Percentiles rank a stretch among this genome's conserved stretches.
Evolutionary conservation across 2,888 invertebrate species (phyloP).

Genomic region (Nycteola revayana): DNA sequence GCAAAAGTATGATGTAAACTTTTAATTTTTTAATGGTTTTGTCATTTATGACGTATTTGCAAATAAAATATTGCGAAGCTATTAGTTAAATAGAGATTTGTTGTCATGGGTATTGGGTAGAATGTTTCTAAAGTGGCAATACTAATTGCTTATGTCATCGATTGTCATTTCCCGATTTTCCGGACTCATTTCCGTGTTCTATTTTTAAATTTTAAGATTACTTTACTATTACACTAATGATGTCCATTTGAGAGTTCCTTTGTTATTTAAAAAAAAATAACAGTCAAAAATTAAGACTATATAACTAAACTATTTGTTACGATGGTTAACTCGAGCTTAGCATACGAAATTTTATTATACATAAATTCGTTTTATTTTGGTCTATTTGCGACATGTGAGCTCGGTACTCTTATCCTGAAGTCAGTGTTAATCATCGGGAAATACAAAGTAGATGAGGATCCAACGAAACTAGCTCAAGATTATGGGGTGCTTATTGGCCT

Average conservation of each 20-base stretch:
- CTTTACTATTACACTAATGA: neutral
- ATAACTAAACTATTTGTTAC: conserved; percentile 6
- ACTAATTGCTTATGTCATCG: neutral
- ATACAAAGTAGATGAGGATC: conserved; percentile 86
- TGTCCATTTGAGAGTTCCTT: conserved; percentile 15
- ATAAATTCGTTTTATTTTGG: conserved; percentile 94
- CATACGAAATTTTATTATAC: conserved; percentile 92
- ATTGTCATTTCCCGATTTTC: conserved; percentile 2
- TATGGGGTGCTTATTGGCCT: conserved; percentile 89
- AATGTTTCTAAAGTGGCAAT: no score
- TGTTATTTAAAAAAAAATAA: conserved; percentile 14
- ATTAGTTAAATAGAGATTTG: no score
- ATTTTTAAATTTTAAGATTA: conserved; percentile 43
- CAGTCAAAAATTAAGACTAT: no score
- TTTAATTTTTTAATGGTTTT: no score
- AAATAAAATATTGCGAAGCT: no score
- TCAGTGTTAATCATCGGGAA: conserved; percentile 82
- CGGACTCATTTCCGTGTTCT: conserved; percentile 22
- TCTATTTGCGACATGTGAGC: conserved; percentile 91
- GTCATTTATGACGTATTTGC: no score
- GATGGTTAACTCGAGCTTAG: conserved; percentile 89
- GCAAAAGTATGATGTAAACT: no score
- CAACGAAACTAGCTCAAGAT: conserved; percentile 87
- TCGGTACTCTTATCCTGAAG: conserved; percentile 90
- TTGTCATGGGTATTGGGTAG: no score